Evolutionary conservation across 2,888 invertebrate genomes (phyloP), one percentile per base, ranked within the genome.

Genomic region (Drosophila fulvimacula): DNA sequence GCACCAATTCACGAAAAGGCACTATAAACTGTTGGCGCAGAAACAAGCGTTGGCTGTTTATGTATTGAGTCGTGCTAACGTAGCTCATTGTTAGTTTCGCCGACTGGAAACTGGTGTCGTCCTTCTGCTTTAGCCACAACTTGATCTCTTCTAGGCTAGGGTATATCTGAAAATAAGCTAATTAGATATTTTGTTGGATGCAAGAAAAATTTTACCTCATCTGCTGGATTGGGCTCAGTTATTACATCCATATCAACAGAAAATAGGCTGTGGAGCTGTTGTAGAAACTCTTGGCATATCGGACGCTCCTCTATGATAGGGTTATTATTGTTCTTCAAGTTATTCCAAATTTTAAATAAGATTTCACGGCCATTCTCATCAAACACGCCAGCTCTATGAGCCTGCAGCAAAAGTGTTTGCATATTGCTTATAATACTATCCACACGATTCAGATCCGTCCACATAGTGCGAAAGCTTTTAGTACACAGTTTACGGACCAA

Each of bases 71-170:
- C 27, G 27, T 30, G 7, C 7, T 30, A 6, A 6, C 7, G 27
- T 30, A 30, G 27, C 27, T 30, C 27, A 30, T 30, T 7, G 27
- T 30, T 30, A 30, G 27, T 30, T 30, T 30, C 5, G 27, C 27
- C 7, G 27, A 6, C 6, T 30, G 5, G 27, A 30, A 1, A 30
- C 27, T 30, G 27, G 27, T 7, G 27, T 30, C 27, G 27, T 30
- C 27, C 27, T 30, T 30, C 27, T 30, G 27, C 27, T 30, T 30
- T 1, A 30, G 27, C 27, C 27, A 30, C 1, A 91, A 17, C 42
- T 91, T 84, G 76, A 93, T 53, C 78, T 94, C 94, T 27, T 91
- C 90, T 2, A 92, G 80, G 0, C 92, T 92, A 0, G 95, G 93
- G 81, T 94, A 93, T 64, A 95, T 93, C 65, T 93, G 11, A 3